Base-by-base conservation (phyloP, 2,888 invertebrate genomes). In the Hypsopygia costalis region DNA sequence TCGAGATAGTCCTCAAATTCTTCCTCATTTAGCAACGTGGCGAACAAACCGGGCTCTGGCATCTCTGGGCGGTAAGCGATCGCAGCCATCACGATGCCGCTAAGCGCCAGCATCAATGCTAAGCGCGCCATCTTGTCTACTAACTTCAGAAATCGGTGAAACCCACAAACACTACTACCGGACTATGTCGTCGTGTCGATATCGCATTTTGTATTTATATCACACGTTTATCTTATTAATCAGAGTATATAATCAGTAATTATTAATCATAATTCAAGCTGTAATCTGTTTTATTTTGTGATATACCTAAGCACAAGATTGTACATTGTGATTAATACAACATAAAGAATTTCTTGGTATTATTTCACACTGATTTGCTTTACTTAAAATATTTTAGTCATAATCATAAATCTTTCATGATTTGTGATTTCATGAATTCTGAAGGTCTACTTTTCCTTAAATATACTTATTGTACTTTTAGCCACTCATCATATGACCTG, bases 1-100 rank as follows among this genome's bases (percentile, higher is more conserved):
- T 88, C 88, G 5, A 87, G 67, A 40, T 88, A 87, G 42, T 87
- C 86, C 48, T 89, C 88, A 43, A 86, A 89, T 6, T 82, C 80
- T 1, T 89, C 85, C 62, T 89, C 89, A 36, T 64, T 68, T 20
- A 87, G 68, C 25, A 76, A 47, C 34, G 77, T 53, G 1, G 80
- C 82, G 11, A 88, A 51, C 6, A 81, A 59, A 1, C 73, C 69
- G 0, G 87, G 89, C 40, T 81, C 77, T 1, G 79, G 76, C 35
- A 78, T 41, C 7, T 64, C 43, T 11, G 69, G 68, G 6, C 10
- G 27, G 27, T 64, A 32, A 3, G 74, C 66, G 38, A 56, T 53
- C 11, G 53, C 56, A 1, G 54, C 66, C 44, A 59, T 55, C 34
- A 58, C 43, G 4, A 68, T 36, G 8, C 54, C 63, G n/a, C 25